These are phyloP conservation scores for Ceyx margarethae DNA, from an alignment of 2,113 vertebrate species.

Conservation along the genomic window DNA sequence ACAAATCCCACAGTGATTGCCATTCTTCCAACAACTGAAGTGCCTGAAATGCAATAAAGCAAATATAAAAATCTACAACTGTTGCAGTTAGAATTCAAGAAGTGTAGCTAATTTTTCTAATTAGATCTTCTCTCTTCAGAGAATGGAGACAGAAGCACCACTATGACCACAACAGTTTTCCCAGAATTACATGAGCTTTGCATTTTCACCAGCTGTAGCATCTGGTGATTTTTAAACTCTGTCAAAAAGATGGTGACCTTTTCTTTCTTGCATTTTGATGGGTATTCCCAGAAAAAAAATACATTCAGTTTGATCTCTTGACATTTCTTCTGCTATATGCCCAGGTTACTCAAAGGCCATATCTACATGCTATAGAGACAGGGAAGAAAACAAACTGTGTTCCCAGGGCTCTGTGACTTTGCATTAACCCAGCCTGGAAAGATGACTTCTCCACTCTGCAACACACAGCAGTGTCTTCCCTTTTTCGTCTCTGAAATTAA, in stretches of 20 bases:
- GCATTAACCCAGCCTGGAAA: not conserved
- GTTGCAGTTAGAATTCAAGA: not conserved
- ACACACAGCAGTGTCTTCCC: not conserved
- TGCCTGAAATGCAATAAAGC: not conserved
- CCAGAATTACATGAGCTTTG: not conserved
- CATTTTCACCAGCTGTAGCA: not conserved
- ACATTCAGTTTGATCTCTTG: not conserved
- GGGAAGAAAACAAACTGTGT: not conserved
- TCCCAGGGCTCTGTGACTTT: not conserved
- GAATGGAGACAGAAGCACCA: not conserved
- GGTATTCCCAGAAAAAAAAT: conserved; percentile 12
- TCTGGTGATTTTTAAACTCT: not conserved
- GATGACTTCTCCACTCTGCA: not conserved
- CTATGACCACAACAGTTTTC: not conserved
- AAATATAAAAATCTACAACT: not conserved
- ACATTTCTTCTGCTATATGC: not conserved
- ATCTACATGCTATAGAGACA: not conserved
- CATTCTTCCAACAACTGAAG: not conserved
- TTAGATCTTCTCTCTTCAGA: not conserved
- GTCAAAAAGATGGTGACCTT: conserved; percentile 2
- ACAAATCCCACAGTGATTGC: not conserved
- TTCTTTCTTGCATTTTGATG: not conserved
- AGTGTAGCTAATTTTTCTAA: not conserved
- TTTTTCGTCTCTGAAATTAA: not conserved
- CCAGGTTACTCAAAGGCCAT: not conserved